phyloP scores from a whole-genome alignment of 2,797 vertebrate species.

The Malurus splendens region DNA sequence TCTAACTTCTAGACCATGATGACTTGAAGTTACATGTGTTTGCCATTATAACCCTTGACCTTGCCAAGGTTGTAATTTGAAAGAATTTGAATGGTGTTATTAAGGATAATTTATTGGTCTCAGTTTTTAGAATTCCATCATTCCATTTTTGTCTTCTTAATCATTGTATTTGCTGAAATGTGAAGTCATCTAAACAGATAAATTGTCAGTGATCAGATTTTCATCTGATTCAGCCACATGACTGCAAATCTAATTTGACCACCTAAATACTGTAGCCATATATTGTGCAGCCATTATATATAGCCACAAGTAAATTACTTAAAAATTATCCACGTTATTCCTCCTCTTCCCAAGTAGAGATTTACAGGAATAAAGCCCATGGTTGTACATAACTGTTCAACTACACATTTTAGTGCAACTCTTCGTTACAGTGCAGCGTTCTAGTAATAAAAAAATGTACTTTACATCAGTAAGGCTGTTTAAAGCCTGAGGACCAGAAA shows the following conservation, averaged over 20 bases:
- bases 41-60: neutral
- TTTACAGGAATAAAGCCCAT: neutral
- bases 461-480: neutral
- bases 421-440: neutral
- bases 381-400: neutral
- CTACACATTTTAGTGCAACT: neutral
- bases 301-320: neutral
- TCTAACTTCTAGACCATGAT: neutral
- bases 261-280: neutral
- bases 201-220: neutral
- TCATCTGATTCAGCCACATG: neutral
- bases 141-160: neutral
- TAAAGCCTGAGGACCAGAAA: neutral
- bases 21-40: neutral
- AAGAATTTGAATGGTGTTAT: neutral
- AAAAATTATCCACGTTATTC: neutral
- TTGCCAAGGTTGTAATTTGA: neutral
- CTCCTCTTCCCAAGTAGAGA: neutral
- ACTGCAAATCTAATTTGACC: neutral
- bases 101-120: neutral
- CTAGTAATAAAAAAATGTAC: neutral
- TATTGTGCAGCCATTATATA: neutral
- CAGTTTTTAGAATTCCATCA: neutral
- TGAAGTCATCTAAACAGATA: neutral
- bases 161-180: neutral